phyloP scores from a whole-genome alignment of 2,888 invertebrate species.

The Brachypterus glaber region DNA sequence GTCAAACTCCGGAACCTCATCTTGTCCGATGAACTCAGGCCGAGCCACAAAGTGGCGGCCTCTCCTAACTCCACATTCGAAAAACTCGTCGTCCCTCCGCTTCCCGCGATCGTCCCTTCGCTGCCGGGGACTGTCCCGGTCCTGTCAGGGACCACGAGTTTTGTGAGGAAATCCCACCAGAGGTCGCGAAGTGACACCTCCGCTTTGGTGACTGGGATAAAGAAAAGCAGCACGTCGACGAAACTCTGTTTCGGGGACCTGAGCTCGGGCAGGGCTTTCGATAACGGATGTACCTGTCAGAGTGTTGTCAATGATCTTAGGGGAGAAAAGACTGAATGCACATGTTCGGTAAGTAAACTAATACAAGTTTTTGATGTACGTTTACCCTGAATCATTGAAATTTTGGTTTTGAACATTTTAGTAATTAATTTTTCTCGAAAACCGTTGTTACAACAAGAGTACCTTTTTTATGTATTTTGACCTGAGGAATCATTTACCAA shows the following conservation, averaged over 20 bases:
- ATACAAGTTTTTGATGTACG: no score
- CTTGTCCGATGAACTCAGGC: conserved; percentile 54
- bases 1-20: conserved; percentile 66
- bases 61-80: not conserved
- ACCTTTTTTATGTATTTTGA: no score
- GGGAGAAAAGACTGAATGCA: conserved; percentile 67
- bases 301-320: conserved; percentile 68
- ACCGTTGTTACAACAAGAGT: no score
- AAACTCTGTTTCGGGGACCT: conserved; percentile 80
- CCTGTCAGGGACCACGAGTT: conserved; percentile 34
- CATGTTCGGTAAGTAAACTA: conserved; percentile 59
- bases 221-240: conserved; percentile 34
- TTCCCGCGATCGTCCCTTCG: conserved; percentile 20
- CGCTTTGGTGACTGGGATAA: conserved; percentile 47
- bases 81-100: not conserved
- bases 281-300: conserved; percentile 89
- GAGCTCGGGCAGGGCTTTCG: conserved; percentile 90
- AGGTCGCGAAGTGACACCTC: conserved; percentile 63
- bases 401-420: no score
- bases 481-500: conserved; percentile 19
- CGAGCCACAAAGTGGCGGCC: conserved; percentile 22
- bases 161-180: conserved; percentile 68
- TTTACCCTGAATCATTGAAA: no score
- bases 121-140: conserved; percentile 29
- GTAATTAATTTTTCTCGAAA: not conserved